Evolutionary conservation across 2,888 invertebrate genomes (phyloP).

Genomic region (Ichneumon xanthorius): DNA sequence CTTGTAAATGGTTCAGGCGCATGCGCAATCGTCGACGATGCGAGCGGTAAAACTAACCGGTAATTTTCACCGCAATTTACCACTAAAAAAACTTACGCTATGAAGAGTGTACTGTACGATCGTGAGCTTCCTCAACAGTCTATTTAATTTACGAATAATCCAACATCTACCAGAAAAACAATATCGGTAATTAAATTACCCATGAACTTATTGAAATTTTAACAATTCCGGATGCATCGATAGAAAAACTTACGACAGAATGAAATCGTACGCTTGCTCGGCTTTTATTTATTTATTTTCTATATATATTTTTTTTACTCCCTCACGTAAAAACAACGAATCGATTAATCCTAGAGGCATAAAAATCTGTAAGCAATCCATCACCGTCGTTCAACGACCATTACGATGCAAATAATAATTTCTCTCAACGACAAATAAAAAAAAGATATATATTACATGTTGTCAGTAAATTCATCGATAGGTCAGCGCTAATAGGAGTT

Average conservation of each 20-base stretch:
- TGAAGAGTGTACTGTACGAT: background rate
- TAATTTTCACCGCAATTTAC: background rate
- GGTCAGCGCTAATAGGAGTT: background rate
- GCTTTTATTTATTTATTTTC: too few relatives aligned
- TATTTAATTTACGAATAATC: background rate
- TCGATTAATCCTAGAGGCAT: too few relatives aligned
- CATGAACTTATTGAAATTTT: background rate
- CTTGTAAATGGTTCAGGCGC: background rate
- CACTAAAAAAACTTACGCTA: background rate
- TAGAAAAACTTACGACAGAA: too few relatives aligned
- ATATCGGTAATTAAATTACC: background rate
- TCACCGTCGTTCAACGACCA: too few relatives aligned
- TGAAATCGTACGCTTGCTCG: too few relatives aligned
- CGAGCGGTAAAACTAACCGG: background rate
- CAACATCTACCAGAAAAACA: background rate
- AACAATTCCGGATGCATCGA: background rate
- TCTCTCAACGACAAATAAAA: too few relatives aligned
- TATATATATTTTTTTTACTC: too few relatives aligned
- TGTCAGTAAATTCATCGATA: background rate
- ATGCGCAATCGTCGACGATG: slow-evolving; percentile 21
- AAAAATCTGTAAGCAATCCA: too few relatives aligned
- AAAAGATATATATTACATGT: background rate
- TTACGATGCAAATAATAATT: too few relatives aligned
- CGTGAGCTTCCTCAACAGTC: background rate
- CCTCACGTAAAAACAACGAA: too few relatives aligned